Conservation (phyloP, 2,113 vertebrate genomes). For the Dipodomys spectabilis region DNA sequence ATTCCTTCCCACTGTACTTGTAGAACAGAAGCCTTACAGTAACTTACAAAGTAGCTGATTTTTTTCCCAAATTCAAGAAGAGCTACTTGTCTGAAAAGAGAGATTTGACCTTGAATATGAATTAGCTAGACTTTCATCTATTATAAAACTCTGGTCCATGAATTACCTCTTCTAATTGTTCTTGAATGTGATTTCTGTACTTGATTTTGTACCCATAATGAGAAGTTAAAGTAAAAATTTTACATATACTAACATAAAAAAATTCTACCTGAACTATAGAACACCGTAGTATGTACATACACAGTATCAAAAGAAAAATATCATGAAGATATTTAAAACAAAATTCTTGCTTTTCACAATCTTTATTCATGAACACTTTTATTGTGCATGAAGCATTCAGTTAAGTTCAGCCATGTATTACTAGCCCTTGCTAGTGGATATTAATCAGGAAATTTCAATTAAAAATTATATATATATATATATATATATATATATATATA, state of each 20-base stretch:
- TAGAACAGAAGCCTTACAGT: background rate
- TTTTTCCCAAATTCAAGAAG: slow-evolving; percentile 43
- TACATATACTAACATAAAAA: background rate
- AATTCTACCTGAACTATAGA: background rate
- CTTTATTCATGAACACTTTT: background rate
- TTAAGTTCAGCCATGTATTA: background rate
- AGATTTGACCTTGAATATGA: background rate
- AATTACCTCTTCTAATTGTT: background rate
- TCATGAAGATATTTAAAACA: background rate
- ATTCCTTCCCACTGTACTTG: background rate
- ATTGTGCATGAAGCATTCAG: background rate
- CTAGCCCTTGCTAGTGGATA: background rate
- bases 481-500: background rate
- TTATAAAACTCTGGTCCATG: background rate
- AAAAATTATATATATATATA: background rate
- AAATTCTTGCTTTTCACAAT: background rate
- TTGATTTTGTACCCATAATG: background rate
- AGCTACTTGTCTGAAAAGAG: slow-evolving; percentile 3
- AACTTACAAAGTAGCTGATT: background rate
- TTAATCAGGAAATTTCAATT: background rate
- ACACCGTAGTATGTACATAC: background rate
- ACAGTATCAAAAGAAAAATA: background rate
- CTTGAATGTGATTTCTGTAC: background rate
- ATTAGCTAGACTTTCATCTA: background rate
- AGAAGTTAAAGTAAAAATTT: background rate